A percentile compares a stretch with the other conserved stretches of the same genome.
These are phyloP conservation scores for Bactericera cockerelli DNA, from an alignment of 1,140 invertebrate species.

Conservation along the genomic window DNA sequence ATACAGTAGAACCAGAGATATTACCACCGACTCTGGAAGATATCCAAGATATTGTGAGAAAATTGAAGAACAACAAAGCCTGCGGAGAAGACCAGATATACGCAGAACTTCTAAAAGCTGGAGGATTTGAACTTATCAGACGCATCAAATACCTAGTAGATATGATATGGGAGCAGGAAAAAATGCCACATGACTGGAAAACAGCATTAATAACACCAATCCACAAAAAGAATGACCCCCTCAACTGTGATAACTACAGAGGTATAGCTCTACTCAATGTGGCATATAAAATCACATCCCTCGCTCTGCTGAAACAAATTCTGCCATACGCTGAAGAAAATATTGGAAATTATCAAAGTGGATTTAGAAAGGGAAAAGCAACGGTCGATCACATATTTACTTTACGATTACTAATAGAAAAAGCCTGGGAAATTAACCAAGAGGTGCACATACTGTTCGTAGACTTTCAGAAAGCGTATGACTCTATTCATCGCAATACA, in stretches of 20 bases:
- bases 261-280: background rate
- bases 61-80: background rate
- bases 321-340: background rate
- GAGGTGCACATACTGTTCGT: background rate
- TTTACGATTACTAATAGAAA: conserved; percentile 9
- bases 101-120: background rate
- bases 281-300: background rate
- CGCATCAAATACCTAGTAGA: background rate
- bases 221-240: conserved; percentile 5
- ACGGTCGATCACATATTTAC: conserved; percentile 10
- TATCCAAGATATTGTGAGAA: background rate
- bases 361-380: background rate
- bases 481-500: conserved; percentile 2
- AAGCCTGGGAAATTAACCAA: background rate
- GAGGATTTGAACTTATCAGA: background rate
- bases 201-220: background rate
- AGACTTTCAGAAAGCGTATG: conserved; percentile 12
- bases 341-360: background rate
- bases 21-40: background rate
- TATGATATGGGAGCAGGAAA: background rate
- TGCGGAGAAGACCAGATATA: background rate
- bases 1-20: background rate
- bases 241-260: background rate
- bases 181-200: background rate
- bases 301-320: background rate